Percentiles rank a stretch among this genome's conserved stretches.
Conservation (phyloP, 2,797 vertebrate species). For the Balearica regulorum region DNA sequence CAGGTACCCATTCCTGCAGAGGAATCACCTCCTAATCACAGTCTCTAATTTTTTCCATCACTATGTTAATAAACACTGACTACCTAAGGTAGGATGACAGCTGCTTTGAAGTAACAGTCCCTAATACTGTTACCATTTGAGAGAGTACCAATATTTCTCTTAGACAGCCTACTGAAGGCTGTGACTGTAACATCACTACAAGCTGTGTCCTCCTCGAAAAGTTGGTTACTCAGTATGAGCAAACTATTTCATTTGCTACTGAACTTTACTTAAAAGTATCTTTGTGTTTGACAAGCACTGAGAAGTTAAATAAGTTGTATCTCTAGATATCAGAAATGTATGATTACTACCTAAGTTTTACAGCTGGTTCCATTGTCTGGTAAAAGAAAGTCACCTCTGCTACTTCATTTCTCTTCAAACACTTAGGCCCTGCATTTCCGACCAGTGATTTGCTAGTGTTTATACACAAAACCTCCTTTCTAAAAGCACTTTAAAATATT, state of each 20-base stretch:
- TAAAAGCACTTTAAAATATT: not conserved
- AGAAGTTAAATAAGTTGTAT: not conserved
- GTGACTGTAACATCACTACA: not conserved
- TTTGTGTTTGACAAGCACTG: not conserved
- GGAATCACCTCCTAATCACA: not conserved
- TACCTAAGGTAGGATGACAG: not conserved
- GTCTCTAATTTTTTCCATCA: not conserved
- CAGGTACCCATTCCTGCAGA: not conserved
- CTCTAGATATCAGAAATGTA: not conserved
- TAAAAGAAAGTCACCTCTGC: not conserved
- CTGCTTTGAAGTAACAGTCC: not conserved
- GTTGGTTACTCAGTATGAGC: not conserved
- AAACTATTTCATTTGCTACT: not conserved
- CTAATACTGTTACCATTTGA: not conserved
- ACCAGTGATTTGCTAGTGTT: not conserved
- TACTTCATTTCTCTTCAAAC: not conserved
- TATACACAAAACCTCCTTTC: not conserved
- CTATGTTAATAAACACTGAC: not conserved
- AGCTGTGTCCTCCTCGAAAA: not conserved
- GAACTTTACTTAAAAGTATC: not conserved
- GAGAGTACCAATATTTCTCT: not conserved
- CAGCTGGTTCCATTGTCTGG: accelerated
- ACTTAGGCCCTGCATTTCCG: not conserved
- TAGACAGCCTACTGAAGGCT: not conserved
- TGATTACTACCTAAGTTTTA: not conserved